phyloP scores from a whole-genome alignment of 1,140 invertebrate species.

The Dermatophagoides farinae region DNA sequence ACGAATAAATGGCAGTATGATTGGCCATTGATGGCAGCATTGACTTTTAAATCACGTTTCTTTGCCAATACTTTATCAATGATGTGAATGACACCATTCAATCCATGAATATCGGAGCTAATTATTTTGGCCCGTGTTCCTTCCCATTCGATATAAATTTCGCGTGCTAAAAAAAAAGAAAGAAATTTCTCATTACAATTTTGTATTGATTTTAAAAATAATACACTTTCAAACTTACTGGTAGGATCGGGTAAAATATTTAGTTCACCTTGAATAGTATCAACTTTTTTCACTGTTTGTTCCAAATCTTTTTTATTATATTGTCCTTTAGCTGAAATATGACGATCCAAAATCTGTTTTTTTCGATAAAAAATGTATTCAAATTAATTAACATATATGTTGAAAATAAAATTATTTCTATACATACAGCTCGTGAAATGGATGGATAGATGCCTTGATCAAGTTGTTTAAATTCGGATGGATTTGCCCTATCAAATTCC shows the following conservation, averaged over 20 bases:
- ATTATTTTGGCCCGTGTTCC: constrained; percentile 57
- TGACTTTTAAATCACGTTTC: constrained; percentile 47
- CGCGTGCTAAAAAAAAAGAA: constrained; percentile 28
- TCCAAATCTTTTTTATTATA: constrained; percentile 57
- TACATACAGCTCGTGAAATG: constrained; percentile 11
- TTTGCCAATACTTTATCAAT: constrained; percentile 60
- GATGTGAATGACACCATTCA: constrained; percentile 78
- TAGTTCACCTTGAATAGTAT: constrained; percentile 29
- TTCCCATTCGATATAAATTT: constrained; percentile 60
- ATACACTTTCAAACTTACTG: constrained; percentile 41
- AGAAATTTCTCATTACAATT: neutral
- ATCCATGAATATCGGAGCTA: constrained; percentile 67
- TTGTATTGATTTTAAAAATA: neutral
- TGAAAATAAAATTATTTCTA: neutral
- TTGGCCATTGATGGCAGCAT: neutral
- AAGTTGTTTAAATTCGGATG: constrained; percentile 18
- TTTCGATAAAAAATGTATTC: neutral
- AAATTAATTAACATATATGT: too few species aligned
- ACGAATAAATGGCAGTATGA: neutral
- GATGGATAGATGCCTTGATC: constrained; percentile 12
- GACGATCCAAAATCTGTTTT: constrained; percentile 51
- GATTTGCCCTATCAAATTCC: constrained; percentile 18
- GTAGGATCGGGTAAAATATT: constrained; percentile 39
- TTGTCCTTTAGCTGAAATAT: constrained; percentile 47
- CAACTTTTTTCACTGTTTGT: constrained; percentile 32